Conservation (phyloP, 2,888 invertebrate species). For the Ophioninae sp. region DNA sequence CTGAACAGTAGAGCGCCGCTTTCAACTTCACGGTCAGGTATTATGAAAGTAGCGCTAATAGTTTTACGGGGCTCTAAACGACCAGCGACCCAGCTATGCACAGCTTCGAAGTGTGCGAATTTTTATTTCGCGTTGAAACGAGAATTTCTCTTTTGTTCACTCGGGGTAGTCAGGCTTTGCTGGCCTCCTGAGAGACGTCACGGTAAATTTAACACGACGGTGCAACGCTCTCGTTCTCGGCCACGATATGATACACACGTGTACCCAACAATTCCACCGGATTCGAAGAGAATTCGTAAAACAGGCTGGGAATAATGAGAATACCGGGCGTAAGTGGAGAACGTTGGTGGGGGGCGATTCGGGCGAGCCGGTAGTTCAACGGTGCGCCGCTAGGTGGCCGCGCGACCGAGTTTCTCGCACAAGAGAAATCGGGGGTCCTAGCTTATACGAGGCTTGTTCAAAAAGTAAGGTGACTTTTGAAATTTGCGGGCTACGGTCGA, state of each 20-base stretch:
- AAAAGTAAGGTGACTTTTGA: no score
- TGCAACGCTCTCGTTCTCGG: conserved; percentile 56
- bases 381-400: neutral
- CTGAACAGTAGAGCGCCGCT: neutral
- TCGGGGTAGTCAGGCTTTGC: conserved; percentile 19
- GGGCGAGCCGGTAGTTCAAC: neutral
- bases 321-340: no score
- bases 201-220: conserved; percentile 58
- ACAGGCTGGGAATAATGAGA: neutral
- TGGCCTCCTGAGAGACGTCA: conserved; percentile 48
- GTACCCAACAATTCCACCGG: neutral
- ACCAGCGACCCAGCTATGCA: conserved; percentile 2
- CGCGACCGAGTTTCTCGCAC: neutral
- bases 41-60: conserved; percentile 27
- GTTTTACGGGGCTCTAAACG: conserved; percentile 6
- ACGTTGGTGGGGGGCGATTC: no score
- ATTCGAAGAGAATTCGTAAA: conserved; percentile 30
- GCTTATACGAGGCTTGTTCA: neutral
- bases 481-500: no score
- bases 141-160: conserved; percentile 35
- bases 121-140: conserved; percentile 1
- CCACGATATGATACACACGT: conserved; percentile 8
- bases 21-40: conserved; percentile 3
- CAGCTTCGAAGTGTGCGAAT: neutral
- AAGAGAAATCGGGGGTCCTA: neutral